Percentiles rank a stretch among this genome's conserved stretches.
phyloP scores from a whole-genome alignment of 2,888 invertebrate genomes.

The Synergus japonicus region DNA sequence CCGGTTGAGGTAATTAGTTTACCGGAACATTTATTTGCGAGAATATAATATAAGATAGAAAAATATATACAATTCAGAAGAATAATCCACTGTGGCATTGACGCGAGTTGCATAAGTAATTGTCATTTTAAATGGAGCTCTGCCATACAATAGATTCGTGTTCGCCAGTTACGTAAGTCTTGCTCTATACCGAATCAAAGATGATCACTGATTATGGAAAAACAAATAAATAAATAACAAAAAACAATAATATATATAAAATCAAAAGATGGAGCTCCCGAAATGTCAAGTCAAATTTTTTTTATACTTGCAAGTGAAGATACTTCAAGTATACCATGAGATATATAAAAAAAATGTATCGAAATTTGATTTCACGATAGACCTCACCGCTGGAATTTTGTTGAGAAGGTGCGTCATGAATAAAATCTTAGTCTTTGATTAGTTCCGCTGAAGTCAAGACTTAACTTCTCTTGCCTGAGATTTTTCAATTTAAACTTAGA shows the following conservation, averaged over 20 bases:
- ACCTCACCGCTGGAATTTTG: slow-evolving; percentile 1
- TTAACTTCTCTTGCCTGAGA: not conserved
- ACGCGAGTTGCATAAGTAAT: slow-evolving; percentile 70
- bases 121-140: slow-evolving; percentile 70
- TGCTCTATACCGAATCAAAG: slow-evolving; percentile 43
- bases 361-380: not conserved
- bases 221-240: not conserved
- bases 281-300: slow-evolving; percentile 14
- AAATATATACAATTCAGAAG: not conserved
- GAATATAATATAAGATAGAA: slow-evolving; percentile 6
- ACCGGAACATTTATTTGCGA: slow-evolving; percentile 2
- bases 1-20: slow-evolving; percentile 22
- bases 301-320: not conserved
- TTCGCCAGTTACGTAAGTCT: slow-evolving; percentile 42
- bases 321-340: slow-evolving; percentile 8
- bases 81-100: slow-evolving; percentile 33
- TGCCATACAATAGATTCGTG: slow-evolving; percentile 53
- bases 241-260: not conserved
- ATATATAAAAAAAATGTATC: slow-evolving; percentile 9
- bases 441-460: slow-evolving; percentile 3
- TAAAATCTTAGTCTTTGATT: slow-evolving; percentile 1
- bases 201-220: slow-evolving; percentile 56
- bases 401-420: slow-evolving; percentile 4
- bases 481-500: not conserved
- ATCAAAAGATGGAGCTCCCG: not conserved